Conservation (phyloP, 2,888 invertebrate species). For the Megaustenia siamemsis region DNA sequence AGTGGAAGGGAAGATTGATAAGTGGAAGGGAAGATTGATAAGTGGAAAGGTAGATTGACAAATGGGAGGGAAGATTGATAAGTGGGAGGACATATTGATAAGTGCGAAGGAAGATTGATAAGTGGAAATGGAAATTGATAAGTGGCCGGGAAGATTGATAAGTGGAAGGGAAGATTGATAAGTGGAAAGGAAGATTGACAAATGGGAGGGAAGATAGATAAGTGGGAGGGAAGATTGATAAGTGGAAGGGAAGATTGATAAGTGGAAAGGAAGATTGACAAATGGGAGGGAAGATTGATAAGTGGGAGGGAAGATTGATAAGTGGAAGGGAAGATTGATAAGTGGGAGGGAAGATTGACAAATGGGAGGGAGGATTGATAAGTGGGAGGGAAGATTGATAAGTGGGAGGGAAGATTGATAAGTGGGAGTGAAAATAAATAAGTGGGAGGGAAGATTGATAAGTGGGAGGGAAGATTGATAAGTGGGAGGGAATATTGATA, state of each 20-base stretch:
- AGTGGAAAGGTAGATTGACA: background rate
- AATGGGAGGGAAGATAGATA: constrained; percentile 4
- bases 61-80: background rate
- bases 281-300: background rate
- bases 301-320: background rate
- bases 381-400: too few relatives aligned
- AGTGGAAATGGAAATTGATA: background rate
- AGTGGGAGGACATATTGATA: background rate
- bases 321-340: background rate
- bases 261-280: constrained; percentile 17
- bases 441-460: too few relatives aligned
- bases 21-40: background rate
- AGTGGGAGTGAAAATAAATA: too few relatives aligned
- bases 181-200: background rate
- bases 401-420: too few relatives aligned
- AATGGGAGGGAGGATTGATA: too few relatives aligned
- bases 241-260: constrained; percentile 9
- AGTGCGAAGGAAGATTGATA: background rate
- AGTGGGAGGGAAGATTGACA: too few relatives aligned
- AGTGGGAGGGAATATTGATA: too few relatives aligned
- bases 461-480: too few relatives aligned
- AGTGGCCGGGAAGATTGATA: background rate
- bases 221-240: constrained; percentile 12
- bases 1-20: background rate
- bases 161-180: background rate